Percentiles rank a stretch among this genome's conserved stretches.
phyloP scores from a whole-genome alignment of 1,140 invertebrate species.

The Papilio helenus region DNA sequence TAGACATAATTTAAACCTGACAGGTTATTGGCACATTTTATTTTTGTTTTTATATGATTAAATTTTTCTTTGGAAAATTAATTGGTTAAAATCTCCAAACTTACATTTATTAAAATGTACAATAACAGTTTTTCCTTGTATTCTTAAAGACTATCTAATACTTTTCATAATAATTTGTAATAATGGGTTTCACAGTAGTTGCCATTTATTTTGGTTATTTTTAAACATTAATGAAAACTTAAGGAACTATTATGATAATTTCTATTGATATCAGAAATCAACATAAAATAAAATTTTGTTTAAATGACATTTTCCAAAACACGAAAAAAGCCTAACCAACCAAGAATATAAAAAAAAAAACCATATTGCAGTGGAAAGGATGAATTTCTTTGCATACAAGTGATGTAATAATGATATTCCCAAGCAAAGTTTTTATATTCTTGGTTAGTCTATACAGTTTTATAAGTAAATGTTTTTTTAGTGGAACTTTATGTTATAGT shows the following conservation, averaged over 20 bases:
- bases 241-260: background rate
- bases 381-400: no score
- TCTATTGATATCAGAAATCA: no score
- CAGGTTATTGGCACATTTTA: constrained; percentile 16
- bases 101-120: background rate
- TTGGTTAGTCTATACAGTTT: no score
- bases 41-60: constrained; percentile 8
- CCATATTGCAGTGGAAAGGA: no score
- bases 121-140: no score
- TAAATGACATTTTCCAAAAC: no score
- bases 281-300: no score
- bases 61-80: constrained; percentile 10
- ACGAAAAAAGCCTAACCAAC: no score
- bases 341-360: no score
- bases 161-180: background rate
- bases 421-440: no score
- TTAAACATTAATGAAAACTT: background rate
- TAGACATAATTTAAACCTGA: background rate
- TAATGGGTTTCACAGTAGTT: background rate
- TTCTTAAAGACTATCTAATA: background rate
- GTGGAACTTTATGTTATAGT: background rate
- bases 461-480: no score
- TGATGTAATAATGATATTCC: no score
- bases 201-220: background rate
- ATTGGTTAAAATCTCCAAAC: background rate